These are phyloP conservation scores for Lucilia cuprina DNA, from an alignment of 1,140 invertebrate species.

Conservation along the genomic window DNA sequence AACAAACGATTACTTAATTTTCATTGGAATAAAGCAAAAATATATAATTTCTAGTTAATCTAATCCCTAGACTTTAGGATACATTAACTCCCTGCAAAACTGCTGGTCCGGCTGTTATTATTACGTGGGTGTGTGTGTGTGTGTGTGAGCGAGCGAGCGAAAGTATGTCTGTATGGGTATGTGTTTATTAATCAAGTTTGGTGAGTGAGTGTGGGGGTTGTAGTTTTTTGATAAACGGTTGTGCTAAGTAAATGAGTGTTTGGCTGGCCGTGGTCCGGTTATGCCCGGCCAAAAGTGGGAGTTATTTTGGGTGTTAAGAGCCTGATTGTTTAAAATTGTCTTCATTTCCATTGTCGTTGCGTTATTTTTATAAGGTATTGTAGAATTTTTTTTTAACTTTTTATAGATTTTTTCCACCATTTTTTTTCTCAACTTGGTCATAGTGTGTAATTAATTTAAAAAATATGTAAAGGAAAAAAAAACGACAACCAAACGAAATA, in stretches of 20 bases:
- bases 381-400: background rate
- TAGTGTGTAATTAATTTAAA: slow-evolving; percentile 15
- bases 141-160: too few relatives aligned
- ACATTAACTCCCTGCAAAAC: too few relatives aligned
- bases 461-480: background rate
- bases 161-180: too few relatives aligned
- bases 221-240: background rate
- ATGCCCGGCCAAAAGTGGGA: background rate
- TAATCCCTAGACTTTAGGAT: too few relatives aligned
- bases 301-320: background rate
- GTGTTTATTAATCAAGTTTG: too few relatives aligned
- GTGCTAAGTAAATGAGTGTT: background rate
- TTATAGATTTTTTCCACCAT: background rate
- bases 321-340: background rate
- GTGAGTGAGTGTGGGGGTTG: too few relatives aligned
- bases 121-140: too few relatives aligned
- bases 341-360: background rate
- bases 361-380: slow-evolving; percentile 5
- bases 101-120: too few relatives aligned
- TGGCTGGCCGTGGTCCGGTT: too few relatives aligned
- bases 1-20: too few relatives aligned
- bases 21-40: too few relatives aligned
- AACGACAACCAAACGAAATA: background rate
- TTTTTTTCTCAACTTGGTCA: background rate
- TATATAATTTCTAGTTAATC: too few relatives aligned